phyloP scores from a whole-genome alignment of 2,113 vertebrate species.

The Alosa alosa region DNA sequence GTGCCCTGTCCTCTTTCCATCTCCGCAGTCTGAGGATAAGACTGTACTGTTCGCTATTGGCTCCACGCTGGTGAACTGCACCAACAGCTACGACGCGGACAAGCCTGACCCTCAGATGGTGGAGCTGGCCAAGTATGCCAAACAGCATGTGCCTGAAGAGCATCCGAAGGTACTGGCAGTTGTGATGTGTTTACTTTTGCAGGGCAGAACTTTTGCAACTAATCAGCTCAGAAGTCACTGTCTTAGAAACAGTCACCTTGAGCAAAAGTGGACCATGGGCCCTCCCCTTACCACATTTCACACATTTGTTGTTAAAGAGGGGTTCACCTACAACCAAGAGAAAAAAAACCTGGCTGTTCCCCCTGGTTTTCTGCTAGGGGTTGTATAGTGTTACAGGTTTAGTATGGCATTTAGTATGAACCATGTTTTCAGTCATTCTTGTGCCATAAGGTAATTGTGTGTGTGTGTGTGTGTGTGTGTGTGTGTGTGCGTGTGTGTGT shows the following conservation, averaged over 20 bases:
- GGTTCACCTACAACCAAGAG: too few relatives aligned
- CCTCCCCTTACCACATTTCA: too few relatives aligned
- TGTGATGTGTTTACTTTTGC: not conserved
- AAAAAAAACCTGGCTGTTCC: too few relatives aligned
- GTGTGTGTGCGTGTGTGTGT: not conserved
- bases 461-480: not conserved
- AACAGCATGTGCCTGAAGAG: conserved; percentile 93
- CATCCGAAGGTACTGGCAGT: conserved; percentile 85
- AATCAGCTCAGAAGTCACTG: not conserved
- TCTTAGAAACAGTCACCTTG: not conserved
- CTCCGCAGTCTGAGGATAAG: conserved; percentile 85
- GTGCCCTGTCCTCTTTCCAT: conserved; percentile 10
- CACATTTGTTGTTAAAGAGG: too few relatives aligned
- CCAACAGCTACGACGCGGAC: conserved; percentile 92
- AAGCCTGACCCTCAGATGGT: conserved; percentile 94
- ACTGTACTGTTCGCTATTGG: conserved; percentile 89
- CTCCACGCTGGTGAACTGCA: conserved; percentile 93
- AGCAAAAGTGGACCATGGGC: too few relatives aligned
- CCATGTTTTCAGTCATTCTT: not conserved
- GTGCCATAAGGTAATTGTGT: not conserved
- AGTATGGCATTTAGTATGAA: not conserved
- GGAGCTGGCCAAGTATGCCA: conserved; percentile 95
- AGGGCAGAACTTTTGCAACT: not conserved
- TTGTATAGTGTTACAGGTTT: not conserved
- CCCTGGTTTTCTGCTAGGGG: too few relatives aligned